Percentiles rank a stretch among this genome's conserved stretches.
These are phyloP conservation scores for Pterois miles DNA, from an alignment of 2,797 vertebrate species.

Conservation along the genomic window DNA sequence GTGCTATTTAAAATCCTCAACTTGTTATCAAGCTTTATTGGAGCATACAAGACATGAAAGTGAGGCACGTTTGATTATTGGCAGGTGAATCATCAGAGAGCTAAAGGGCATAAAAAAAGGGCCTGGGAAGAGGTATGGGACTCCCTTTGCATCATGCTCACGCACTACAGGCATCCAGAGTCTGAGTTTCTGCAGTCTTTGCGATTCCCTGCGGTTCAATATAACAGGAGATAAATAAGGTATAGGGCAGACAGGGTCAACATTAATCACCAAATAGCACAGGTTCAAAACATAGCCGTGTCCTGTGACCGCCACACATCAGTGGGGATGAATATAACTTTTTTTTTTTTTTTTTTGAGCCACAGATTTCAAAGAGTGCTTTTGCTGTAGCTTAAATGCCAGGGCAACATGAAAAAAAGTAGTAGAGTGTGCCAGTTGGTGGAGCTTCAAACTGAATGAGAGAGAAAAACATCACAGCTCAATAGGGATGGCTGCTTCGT, in stretches of 20 bases:
- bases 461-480: constrained; percentile 74
- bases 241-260: constrained; percentile 56
- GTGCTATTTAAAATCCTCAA: constrained; percentile 73
- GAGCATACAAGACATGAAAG: constrained; percentile 66
- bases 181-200: constrained; percentile 54
- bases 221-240: constrained; percentile 66
- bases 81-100: constrained; percentile 70
- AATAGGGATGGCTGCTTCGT: constrained; percentile 66
- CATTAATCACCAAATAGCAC: constrained; percentile 73
- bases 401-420: constrained; percentile 67
- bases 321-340: constrained; percentile 37
- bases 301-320: constrained; percentile 47
- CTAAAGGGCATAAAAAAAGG: constrained; percentile 46
- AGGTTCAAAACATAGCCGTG: constrained; percentile 57
- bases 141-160: constrained; percentile 47
- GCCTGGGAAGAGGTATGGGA: constrained; percentile 34
- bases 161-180: constrained; percentile 29
- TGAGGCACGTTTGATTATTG: constrained; percentile 61
- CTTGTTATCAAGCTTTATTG: constrained; percentile 74
- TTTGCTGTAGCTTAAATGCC: constrained; percentile 72
- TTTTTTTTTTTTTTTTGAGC: constrained; percentile 53
- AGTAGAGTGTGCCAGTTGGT: constrained; percentile 74
- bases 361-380: constrained; percentile 73
- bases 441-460: constrained; percentile 78
- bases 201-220: constrained; percentile 64